Evolutionary conservation across 1,140 invertebrate species (phyloP), one percentile per base, ranked within the genome.

Genomic region (Pachyrhynchus sulphureomaculatus): DNA sequence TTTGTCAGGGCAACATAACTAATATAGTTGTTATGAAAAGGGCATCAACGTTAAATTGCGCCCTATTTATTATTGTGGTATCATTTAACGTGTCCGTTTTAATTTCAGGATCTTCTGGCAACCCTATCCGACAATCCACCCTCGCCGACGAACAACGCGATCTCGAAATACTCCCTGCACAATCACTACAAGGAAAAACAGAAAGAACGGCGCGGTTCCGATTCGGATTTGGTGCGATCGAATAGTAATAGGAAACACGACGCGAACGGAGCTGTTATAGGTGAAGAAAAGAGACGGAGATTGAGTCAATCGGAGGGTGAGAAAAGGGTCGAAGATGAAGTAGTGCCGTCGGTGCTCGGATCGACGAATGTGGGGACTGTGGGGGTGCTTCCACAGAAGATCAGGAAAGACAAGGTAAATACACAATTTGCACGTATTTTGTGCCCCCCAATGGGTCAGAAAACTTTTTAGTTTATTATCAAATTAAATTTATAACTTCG

Each of bases 361-460:
- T 86, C 84, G 15, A 86, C 84, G 18, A 86, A 86, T 75, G 78
- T 83, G 57, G 85, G 85, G 34, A 86, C 84, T 2, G 76, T 85
- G 62, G 72, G 78, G 23, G 65, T 62, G 18, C 63, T 64, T 45
- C 73, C 79, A 72, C 72, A 72, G 57, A 73, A 72, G 64, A 58
- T 66, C 18, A 52, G 71, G 42, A 78, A 75, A 58, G 71, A 73
- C n/a, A 75, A 74, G 56, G 61, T 62, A 52, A 29, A 17, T 10
- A n/a, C n/a, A n/a, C n/a, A n/a, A n/a, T n/a, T n/a, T n/a, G n/a
- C n/a, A n/a, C n/a, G n/a, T n/a, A n/a, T n/a, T n/a, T n/a, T n/a
- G n/a, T n/a, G n/a, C n/a, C n/a, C n/a, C n/a, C n/a, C n/a, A n/a
- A n/a, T n/a, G n/a, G n/a, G n/a, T n/a, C n/a, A n/a, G n/a, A n/a